Conservation (phyloP, 2,888 invertebrate species). For the Volucella inflata region DNA sequence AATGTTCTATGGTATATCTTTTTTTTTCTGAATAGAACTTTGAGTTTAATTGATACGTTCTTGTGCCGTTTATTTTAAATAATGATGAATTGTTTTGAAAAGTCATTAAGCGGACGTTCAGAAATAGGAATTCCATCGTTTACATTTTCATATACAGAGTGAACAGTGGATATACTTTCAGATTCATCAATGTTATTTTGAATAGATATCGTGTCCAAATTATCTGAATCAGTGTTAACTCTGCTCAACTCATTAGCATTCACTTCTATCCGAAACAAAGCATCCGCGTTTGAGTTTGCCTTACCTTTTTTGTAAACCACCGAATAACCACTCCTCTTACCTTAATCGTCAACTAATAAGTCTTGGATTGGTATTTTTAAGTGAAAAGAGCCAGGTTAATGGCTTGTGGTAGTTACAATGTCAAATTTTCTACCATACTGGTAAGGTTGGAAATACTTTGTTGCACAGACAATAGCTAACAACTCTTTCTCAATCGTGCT, state of each 20-base stretch:
- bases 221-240: constrained; percentile 9
- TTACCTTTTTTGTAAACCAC: constrained; percentile 23
- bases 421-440: too few relatives aligned
- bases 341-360: constrained; percentile 19
- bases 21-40: constrained; percentile 8
- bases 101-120: constrained; percentile 9
- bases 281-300: constrained; percentile 12
- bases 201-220: constrained; percentile 13
- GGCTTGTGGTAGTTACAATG: too few relatives aligned
- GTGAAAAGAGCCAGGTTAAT: too few relatives aligned
- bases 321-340: constrained; percentile 2
- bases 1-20: constrained; percentile 10
- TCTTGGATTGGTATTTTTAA: constrained; percentile 13
- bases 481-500: too few relatives aligned
- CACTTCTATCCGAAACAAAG: constrained; percentile 6
- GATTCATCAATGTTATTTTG: constrained; percentile 2
- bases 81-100: constrained; percentile 1
- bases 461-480: too few relatives aligned
- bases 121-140: constrained; percentile 8
- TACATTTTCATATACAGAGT: constrained; percentile 3
- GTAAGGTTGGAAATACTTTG: too few relatives aligned
- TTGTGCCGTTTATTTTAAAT: not conserved
- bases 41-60: not conserved
- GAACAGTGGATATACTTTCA: constrained; percentile 9
- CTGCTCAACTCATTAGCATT: constrained; percentile 15